Evolutionary conservation across 1,140 invertebrate species (phyloP), one percentile per base, ranked within the genome.

Genomic region (Diuraphis noxia): DNA sequence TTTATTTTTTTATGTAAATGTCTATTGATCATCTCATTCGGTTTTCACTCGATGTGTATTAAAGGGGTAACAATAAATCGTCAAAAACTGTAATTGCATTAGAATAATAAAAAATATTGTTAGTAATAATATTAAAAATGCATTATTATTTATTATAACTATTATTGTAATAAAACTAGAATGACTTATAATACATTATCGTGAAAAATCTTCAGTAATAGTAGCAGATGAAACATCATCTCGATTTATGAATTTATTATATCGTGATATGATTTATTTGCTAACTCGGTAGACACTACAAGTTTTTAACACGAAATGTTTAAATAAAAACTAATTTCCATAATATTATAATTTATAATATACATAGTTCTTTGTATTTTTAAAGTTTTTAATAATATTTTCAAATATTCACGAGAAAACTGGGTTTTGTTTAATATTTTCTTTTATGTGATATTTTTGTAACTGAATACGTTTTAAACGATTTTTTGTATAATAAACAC

Each of bases 261-360:
- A 72, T 1, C n/a, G 17, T 72, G 7, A 72, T 72, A 72, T 72
- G 13, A 72, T 72, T n/a, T 72, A 72, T 72, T 72, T 13, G 5
- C 30, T 72, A n/a, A 34, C 34, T n/a, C 30, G 30, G 56, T n/a
- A 34, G 5, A 72, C 56, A 72, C 1, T 72, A 72, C 30, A 17
- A 72, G 30, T 72, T 72, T n/a, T n/a, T n/a, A n/a, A 72, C 30
- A 72, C 30, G 13, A 34, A n/a, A 72, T 17, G 56, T 72, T n/a
- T 63, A 72, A 72, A 72, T 72, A 72, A 72, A 72, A 72, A n/a
- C 56, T 72, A 72, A 72, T 72, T 72, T 72, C 13, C 56, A 72
- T 72, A 21, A 21, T 49, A 49, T 49, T 49, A 49, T 21, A 23
- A 49, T 72, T 72, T 72, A 72, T n/a, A 63, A 30, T n/a, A 72